phyloP scores from a whole-genome alignment of 2,888 invertebrate species.

The Drosophila siamana region DNA sequence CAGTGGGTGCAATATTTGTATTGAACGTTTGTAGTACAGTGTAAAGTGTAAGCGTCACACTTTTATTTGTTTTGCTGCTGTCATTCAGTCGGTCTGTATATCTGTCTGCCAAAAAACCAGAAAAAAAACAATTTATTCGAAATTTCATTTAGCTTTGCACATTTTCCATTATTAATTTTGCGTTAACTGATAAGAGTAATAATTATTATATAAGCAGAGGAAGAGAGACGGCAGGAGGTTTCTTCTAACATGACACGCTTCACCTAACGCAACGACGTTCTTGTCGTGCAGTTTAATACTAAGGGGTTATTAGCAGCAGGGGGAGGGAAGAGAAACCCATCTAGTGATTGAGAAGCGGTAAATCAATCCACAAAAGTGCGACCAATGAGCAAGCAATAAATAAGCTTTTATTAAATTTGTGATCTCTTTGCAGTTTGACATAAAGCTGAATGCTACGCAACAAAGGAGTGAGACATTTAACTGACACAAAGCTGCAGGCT shows the following conservation, averaged over 20 bases:
- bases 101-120: slow-evolving; percentile 40
- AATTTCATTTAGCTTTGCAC: slow-evolving; percentile 5
- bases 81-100: slow-evolving; percentile 44
- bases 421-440: slow-evolving; percentile 47
- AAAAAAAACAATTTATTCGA: slow-evolving; percentile 18
- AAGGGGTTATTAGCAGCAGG: not conserved
- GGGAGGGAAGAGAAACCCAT: slow-evolving; percentile 1
- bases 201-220: slow-evolving; percentile 29
- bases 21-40: slow-evolving; percentile 33
- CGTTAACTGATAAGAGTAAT: slow-evolving; percentile 50
- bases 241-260: slow-evolving; percentile 23
- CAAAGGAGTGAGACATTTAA: not conserved
- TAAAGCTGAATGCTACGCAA: slow-evolving; percentile 1
- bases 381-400: slow-evolving; percentile 13
- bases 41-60: slow-evolving; percentile 45
- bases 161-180: slow-evolving; percentile 39
- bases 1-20: slow-evolving; percentile 3
- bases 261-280: slow-evolving; percentile 5
- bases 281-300: not conserved
- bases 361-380: slow-evolving; percentile 10
- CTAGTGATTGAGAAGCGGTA: slow-evolving; percentile 4
- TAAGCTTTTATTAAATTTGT: slow-evolving; percentile 4
- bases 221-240: not conserved
- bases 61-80: slow-evolving; percentile 54
- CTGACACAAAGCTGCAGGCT: not conserved